Evolutionary conservation across 2,888 invertebrate species (phyloP).

Genomic region (Prosapia bicincta): DNA sequence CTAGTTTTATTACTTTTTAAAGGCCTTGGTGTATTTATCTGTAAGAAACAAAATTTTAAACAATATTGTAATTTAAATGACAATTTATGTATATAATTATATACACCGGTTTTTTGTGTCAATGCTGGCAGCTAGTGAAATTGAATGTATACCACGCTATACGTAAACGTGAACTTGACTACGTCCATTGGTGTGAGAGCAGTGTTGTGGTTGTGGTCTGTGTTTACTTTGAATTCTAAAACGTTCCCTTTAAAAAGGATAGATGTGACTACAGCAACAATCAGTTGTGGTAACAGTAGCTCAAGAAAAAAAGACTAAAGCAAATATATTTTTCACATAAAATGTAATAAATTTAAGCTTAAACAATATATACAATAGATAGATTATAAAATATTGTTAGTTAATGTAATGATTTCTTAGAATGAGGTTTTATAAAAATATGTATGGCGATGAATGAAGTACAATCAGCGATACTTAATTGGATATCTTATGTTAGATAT

Average conservation of each 20-base stretch:
- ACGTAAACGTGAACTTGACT: background rate
- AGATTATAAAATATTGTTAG: conserved; percentile 18
- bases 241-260: background rate
- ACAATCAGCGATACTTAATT: background rate
- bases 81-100: too few relatives aligned
- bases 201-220: background rate
- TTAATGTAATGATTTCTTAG: conserved; percentile 8
- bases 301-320: conserved; percentile 15
- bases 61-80: too few relatives aligned
- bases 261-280: background rate
- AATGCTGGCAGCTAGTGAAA: too few relatives aligned
- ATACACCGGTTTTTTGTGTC: too few relatives aligned
- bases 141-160: background rate
- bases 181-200: background rate
- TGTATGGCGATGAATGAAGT: background rate
- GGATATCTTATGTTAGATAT: background rate
- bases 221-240: background rate
- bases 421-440: background rate
- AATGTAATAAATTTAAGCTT: conserved; percentile 11
- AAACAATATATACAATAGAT: conserved; percentile 8
- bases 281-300: background rate
- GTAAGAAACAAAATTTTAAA: too few relatives aligned
- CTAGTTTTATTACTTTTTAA: too few relatives aligned
- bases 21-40: too few relatives aligned
- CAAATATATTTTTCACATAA: background rate